Evolutionary conservation across 2,797 vertebrate species (phyloP).

Genomic region (Liasis olivaceus): DNA sequence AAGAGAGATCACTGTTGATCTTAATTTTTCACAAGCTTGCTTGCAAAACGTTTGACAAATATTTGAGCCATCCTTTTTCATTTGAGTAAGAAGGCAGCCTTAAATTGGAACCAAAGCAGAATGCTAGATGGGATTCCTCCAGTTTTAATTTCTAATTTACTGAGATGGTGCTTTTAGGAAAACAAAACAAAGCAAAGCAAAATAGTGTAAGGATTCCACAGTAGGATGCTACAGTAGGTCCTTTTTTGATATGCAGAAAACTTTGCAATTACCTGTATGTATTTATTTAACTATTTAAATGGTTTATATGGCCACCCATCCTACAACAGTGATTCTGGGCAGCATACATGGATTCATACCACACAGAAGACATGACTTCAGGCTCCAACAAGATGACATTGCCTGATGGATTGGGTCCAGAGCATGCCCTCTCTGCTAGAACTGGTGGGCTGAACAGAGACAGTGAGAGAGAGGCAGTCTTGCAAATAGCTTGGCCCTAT

Average conservation of each 20-base stretch:
- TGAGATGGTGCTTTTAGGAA: neutral
- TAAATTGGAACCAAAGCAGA: neutral
- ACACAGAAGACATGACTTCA: neutral
- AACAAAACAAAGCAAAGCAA: neutral
- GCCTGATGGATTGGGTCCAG: neutral
- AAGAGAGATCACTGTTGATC: neutral
- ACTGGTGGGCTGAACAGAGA: neutral
- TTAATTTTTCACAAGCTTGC: neutral
- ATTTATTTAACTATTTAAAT: neutral
- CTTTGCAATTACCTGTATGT: neutral
- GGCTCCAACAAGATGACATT: neutral
- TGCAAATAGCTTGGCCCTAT: neutral
- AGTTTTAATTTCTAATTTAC: neutral
- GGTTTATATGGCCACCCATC: neutral
- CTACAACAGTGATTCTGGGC: neutral
- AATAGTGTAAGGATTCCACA: neutral
- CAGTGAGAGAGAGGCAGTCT: neutral
- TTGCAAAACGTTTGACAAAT: neutral
- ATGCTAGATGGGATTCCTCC: neutral
- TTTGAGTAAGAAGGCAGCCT: neutral
- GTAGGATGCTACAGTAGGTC: neutral
- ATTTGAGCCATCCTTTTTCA: neutral
- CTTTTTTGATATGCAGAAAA: neutral
- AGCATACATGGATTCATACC: neutral
- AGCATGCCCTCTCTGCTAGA: neutral